Conservation (phyloP, 2,113 vertebrate species). For the Anguilla japonica region DNA sequence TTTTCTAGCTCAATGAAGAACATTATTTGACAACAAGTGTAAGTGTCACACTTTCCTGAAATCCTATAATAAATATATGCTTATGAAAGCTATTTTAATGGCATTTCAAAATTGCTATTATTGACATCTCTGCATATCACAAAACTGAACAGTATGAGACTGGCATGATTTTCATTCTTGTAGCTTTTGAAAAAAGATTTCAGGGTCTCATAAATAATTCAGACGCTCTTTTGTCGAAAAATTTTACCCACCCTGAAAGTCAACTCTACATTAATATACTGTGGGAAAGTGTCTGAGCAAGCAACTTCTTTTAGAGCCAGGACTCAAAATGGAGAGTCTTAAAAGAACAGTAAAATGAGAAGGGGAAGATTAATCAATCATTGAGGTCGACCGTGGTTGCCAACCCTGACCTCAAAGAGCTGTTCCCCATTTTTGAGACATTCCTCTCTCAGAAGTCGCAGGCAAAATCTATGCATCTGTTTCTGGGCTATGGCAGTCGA, state of each 20-base stretch:
- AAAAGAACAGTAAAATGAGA: background rate
- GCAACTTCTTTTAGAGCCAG: background rate
- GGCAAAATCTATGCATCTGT: background rate
- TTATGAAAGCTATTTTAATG: background rate
- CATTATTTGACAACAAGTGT: too few species aligned
- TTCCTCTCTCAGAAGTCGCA: background rate
- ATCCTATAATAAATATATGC: background rate
- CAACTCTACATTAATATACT: constrained; percentile 22
- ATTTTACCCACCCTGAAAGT: constrained; percentile 6
- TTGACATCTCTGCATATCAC: background rate
- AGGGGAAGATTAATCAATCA: constrained; percentile 4
- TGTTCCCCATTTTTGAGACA: background rate
- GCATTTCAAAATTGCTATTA: background rate
- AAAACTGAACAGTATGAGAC: background rate
- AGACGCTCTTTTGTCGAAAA: constrained; percentile 12
- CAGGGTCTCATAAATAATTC: constrained; percentile 32
- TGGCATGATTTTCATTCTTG: constrained; percentile 5
- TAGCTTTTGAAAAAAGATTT: constrained; percentile 25
- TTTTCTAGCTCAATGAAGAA: too few species aligned
- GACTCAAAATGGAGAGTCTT: constrained; percentile 6
- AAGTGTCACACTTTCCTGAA: background rate
- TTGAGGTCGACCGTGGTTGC: background rate
- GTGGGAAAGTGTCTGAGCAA: constrained; percentile 13
- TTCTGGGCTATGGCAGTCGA: constrained; percentile 1
- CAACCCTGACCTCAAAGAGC: background rate